phyloP scores from a whole-genome alignment of 2,888 invertebrate genomes.

The Hedya salicella region DNA sequence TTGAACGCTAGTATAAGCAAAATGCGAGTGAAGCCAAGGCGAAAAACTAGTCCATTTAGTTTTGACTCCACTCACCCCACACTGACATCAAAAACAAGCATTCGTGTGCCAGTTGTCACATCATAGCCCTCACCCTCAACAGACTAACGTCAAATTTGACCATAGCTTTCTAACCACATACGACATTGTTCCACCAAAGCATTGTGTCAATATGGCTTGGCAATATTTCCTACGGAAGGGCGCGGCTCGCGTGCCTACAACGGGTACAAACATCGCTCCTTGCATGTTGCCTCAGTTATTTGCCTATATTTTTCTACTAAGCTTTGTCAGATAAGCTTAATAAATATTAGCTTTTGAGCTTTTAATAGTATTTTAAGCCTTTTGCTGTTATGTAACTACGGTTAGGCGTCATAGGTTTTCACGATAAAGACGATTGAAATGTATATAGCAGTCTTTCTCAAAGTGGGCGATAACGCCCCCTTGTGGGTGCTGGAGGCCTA shows the following conservation, averaged over 20 bases:
- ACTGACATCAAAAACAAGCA: neutral
- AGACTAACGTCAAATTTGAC: neutral
- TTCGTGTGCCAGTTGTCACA: neutral
- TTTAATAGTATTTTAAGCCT: conserved; percentile 39
- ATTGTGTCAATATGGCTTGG: conserved; percentile 23
- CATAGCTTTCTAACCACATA: neutral
- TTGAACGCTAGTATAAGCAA: too few species aligned
- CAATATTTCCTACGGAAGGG: conserved; percentile 31
- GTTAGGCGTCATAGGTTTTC: conserved; percentile 3
- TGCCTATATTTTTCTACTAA: conserved; percentile 61
- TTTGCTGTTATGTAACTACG: conserved; percentile 13
- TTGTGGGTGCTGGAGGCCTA: too few species aligned
- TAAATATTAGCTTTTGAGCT: conserved; percentile 60
- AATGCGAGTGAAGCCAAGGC: too few species aligned
- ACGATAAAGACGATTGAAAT: conserved; percentile 2
- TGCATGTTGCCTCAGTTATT: conserved; percentile 47
- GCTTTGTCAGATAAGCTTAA: conserved; percentile 60
- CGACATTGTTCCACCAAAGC: neutral
- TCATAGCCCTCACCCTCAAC: neutral
- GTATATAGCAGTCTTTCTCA: neutral
- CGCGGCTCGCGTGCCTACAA: conserved; percentile 67
- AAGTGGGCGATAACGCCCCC: too few species aligned
- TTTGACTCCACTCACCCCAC: neutral
- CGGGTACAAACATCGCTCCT: conserved; percentile 56
- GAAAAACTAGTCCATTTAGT: too few species aligned